Evolutionary conservation across 2,797 vertebrate genomes (phyloP).

Genomic region (Silurus lanzhouensis): DNA sequence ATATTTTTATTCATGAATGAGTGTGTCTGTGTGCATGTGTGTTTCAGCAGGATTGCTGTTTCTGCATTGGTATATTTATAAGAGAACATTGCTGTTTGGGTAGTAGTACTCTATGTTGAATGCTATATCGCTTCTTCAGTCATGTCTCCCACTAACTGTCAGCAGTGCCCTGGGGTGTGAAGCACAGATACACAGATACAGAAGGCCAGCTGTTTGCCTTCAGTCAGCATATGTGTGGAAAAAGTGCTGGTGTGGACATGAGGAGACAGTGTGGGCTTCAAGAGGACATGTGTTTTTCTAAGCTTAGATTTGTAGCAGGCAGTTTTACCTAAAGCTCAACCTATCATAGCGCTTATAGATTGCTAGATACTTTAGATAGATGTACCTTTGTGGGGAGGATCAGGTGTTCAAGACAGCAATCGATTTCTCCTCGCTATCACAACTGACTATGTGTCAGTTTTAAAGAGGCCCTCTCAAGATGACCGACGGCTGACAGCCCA

Average conservation of each 20-base stretch:
- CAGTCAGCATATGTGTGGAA: conserved; percentile 57
- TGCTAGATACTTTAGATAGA: neutral
- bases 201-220: conserved; percentile 70
- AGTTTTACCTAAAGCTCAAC: conserved; percentile 5
- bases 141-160: conserved; percentile 42
- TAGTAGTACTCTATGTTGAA: conserved; percentile 39
- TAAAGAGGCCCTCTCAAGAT: conserved; percentile 58
- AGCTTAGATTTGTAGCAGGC: conserved; percentile 15
- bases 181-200: conserved; percentile 48
- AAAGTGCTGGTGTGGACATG: conserved; percentile 35
- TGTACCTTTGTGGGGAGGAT: conserved; percentile 3
- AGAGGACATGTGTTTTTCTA: conserved; percentile 12
- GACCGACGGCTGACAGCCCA: conserved; percentile 49
- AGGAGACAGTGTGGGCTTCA: conserved; percentile 14
- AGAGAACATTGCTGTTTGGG: conserved; percentile 26
- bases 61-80: conserved; percentile 15
- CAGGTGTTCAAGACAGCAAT: conserved; percentile 17
- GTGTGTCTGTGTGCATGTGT: conserved; percentile 36
- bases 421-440: conserved; percentile 20
- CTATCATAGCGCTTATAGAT: neutral
- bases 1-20: conserved; percentile 32
- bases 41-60: neutral
- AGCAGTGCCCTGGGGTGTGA: conserved; percentile 51
- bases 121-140: conserved; percentile 20
- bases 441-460: conserved; percentile 49